A percentile compares a stretch with the other conserved stretches of the same genome.
Evolutionary conservation across 2,888 invertebrate species (phyloP).

Genomic region (Archips xylosteana): DNA sequence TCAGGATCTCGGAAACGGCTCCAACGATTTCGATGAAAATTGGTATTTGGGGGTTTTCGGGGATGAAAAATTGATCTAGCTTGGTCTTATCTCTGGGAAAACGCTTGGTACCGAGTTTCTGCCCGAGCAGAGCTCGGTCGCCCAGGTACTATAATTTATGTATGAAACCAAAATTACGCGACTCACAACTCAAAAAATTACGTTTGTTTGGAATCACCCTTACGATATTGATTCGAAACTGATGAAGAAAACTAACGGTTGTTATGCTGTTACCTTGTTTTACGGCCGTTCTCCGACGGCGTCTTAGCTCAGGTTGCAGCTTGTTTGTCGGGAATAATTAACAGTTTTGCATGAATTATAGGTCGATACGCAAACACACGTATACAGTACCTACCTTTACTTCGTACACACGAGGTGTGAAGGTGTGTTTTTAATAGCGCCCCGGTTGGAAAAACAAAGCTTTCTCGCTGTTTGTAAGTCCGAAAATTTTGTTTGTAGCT

Average conservation of each 20-base stretch:
- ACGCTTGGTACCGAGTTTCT: too few species aligned
- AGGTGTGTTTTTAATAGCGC: not conserved
- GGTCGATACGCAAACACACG: constrained; percentile 1
- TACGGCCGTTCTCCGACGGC: constrained; percentile 13
- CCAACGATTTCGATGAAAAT: too few species aligned
- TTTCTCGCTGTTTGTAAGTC: not conserved
- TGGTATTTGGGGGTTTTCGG: too few species aligned
- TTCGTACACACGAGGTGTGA: not conserved
- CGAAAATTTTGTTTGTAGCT: not conserved
- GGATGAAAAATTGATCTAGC: too few species aligned
- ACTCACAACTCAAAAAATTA: too few species aligned
- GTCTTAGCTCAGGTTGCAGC: constrained; percentile 19
- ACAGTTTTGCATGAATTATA: constrained; percentile 19
- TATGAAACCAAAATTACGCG: too few species aligned
- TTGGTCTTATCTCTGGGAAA: too few species aligned
- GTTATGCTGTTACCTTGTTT: not conserved
- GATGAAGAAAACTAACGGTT: not conserved
- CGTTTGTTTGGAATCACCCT: too few species aligned
- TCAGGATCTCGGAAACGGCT: too few species aligned
- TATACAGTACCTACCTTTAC: not conserved
- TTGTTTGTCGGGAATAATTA: constrained; percentile 19
- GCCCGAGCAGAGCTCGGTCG: too few species aligned
- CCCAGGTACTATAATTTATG: too few species aligned
- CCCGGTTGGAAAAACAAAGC: not conserved
- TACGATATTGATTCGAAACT: too few species aligned